Evolutionary conservation across 2,797 vertebrate genomes (phyloP).

Genomic region (Pipistrellus kuhlii): DNA sequence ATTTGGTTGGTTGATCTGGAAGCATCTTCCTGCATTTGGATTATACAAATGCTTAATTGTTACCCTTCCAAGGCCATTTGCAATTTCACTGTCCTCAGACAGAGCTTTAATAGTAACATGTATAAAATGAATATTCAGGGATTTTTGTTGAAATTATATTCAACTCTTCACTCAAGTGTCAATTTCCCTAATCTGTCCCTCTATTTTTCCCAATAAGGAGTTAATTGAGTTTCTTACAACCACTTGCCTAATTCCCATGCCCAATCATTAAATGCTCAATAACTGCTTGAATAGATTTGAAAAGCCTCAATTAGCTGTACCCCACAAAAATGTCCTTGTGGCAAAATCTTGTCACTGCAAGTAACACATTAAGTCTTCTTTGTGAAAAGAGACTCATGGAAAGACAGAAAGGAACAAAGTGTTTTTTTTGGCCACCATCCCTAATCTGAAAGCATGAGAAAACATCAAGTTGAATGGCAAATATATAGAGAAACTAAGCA

Average conservation of each 20-base stretch:
- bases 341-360: conserved; percentile 50
- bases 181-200: conserved; percentile 52
- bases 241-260: conserved; percentile 58
- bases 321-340: conserved; percentile 40
- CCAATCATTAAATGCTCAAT: conserved; percentile 54
- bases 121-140: conserved; percentile 67
- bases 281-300: conserved; percentile 53
- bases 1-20: conserved; percentile 26
- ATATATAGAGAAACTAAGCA: background rate
- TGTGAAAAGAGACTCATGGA: background rate
- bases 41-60: conserved; percentile 51
- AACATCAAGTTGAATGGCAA: conserved; percentile 31
- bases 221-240: conserved; percentile 69
- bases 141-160: conserved; percentile 68
- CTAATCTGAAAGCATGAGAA: conserved; percentile 21
- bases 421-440: background rate
- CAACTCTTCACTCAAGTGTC: conserved; percentile 67
- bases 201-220: conserved; percentile 62
- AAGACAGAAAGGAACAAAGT: conserved; percentile 23
- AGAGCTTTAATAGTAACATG: conserved; percentile 47
- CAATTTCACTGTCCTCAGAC: conserved; percentile 52
- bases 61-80: conserved; percentile 56
- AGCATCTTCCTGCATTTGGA: background rate
- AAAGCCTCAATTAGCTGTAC: conserved; percentile 36
- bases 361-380: conserved; percentile 46